These are phyloP conservation scores for Luperina nickerlii DNA, from an alignment of 2,888 invertebrate species.

Conservation along the genomic window DNA sequence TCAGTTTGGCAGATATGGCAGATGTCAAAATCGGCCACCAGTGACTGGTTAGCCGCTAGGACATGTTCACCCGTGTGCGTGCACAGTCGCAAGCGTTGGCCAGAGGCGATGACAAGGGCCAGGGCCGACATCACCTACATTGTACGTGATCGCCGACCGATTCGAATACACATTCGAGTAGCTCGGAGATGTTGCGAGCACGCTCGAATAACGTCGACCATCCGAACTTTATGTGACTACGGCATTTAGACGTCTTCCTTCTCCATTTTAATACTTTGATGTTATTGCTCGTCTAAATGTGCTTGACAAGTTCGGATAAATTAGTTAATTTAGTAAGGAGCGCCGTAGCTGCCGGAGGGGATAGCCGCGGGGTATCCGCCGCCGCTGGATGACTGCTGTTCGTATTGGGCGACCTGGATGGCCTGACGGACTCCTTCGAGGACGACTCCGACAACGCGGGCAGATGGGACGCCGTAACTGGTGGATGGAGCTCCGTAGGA, in stretches of 20 bases:
- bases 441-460: slow-evolving; percentile 95
- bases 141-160: slow-evolving; percentile 85
- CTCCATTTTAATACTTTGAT: slow-evolving; percentile 47
- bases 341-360: slow-evolving; percentile 93
- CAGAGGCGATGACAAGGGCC: slow-evolving; percentile 76
- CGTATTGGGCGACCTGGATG: slow-evolving; percentile 96
- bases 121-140: slow-evolving; percentile 86
- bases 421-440: slow-evolving; percentile 96
- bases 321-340: slow-evolving; percentile 87
- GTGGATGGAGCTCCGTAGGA: slow-evolving; percentile 92
- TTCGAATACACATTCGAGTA: slow-evolving; percentile 82
- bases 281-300: slow-evolving; percentile 62
- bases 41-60: slow-evolving; percentile 86
- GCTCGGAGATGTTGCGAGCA: slow-evolving; percentile 74
- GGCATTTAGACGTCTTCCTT: slow-evolving; percentile 59
- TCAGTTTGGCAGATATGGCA: slow-evolving; percentile 59
- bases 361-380: slow-evolving; percentile 90
- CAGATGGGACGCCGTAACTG: slow-evolving; percentile 84
- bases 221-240: slow-evolving; percentile 69
- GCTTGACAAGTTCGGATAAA: slow-evolving; percentile 63
- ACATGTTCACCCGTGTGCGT: slow-evolving; percentile 85
- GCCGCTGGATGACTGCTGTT: slow-evolving; percentile 89
- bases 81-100: slow-evolving; percentile 89
- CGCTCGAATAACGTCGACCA: slow-evolving; percentile 81
- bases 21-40: slow-evolving; percentile 63